Evolutionary conservation across 1,140 invertebrate species (phyloP), one percentile per base, ranked within the genome.

Genomic region (Alviniconcha marisindica): DNA sequence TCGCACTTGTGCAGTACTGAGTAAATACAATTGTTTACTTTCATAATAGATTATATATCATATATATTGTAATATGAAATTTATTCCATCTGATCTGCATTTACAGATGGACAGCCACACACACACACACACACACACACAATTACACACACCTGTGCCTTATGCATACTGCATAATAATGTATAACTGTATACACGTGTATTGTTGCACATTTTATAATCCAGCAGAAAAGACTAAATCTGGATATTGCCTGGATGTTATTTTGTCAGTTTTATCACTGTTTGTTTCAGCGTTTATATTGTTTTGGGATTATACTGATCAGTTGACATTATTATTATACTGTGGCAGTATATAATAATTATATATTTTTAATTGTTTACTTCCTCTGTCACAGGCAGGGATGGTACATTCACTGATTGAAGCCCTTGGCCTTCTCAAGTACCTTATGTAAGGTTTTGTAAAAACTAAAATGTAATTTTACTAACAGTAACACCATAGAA

Each of bases 381-480:
- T 15, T 74, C 71, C 60, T 82, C 44, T 76, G 15, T 85, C 85
- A 48, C 84, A 90, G 89, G 89, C 88, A 66, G 86, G 86, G 40
- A 85, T 88, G 81, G 87, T 90, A 15, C 87, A 89, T 28, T 83
- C 83, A 28, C 73, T 90, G 48, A 89, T 90, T 71, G 87, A 88
- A 84, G 84, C 86, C 2, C 88, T 88, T 78, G 85, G 87, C 14
- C 78, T 90, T 15, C 66, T 87, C 12, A 84, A 82, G 1, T 83
- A 82, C 5, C 74, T 88, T 71, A 85, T 83, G 89, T 90, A 88
- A 79, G 38, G 78, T 2, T 56, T 36, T 28, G n/a, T 28, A 31
- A 24, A n/a, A 4, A 4, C 12, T 78, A 36, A 77, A 42, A 74
- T 10, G 42, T 28, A 18, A 42, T n/a, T n/a, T n/a, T n/a, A n/a